Base-by-base conservation (phyloP, 2,888 invertebrate genomes). In the Ashinkailepas kermadecensis region DNA sequence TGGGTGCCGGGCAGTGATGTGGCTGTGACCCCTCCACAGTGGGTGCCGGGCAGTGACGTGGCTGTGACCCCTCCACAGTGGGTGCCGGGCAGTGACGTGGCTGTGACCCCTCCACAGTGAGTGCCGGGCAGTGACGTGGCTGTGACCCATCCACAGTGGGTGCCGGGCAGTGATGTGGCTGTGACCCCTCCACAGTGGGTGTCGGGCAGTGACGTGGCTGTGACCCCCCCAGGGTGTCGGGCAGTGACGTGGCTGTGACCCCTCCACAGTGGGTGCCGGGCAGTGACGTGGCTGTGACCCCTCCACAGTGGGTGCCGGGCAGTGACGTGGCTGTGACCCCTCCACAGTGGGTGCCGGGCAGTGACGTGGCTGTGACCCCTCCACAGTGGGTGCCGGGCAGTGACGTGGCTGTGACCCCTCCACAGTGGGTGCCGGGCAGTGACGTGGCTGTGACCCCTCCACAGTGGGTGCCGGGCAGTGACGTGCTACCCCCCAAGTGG, bases 241-340 rank as follows among this genome's bases (percentile, higher is more conserved):
- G 94, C 82, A 98, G 98, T 88, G 99, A 99, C 87, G 99, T 99
- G 0, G 95, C 96, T 0, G 96, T 99, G 0, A 98, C 98, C 0
- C 99, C 39, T 39, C 1, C 39, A 39, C 39, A 39, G 39, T 39
- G 39, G 39, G 39, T 39, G 39, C 39, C 4, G 39, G 39, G 39
- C 39, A 39, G 39, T 39, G 39, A 39, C 39, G 39, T 39, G 39
- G 39, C 2, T 39, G 39, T 39, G 39, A 39, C 39, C 39, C 39
- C 39, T 39, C 39, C 39, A 39, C 39, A 39, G 39, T 39, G 39
- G 39, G 39, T 39, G 1, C 39, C 39, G 39, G 39, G 39, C 39
- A 39, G 39, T 39, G 39, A 39, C 81, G 56, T 8, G 25, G 12
- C 21, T 82, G 39, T 59, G 12, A 82, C 21, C 25, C 39, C 12